Evolutionary conservation across 2,888 invertebrate genomes (phyloP).

Genomic region (Imbricaverruca yamaguchii): DNA sequence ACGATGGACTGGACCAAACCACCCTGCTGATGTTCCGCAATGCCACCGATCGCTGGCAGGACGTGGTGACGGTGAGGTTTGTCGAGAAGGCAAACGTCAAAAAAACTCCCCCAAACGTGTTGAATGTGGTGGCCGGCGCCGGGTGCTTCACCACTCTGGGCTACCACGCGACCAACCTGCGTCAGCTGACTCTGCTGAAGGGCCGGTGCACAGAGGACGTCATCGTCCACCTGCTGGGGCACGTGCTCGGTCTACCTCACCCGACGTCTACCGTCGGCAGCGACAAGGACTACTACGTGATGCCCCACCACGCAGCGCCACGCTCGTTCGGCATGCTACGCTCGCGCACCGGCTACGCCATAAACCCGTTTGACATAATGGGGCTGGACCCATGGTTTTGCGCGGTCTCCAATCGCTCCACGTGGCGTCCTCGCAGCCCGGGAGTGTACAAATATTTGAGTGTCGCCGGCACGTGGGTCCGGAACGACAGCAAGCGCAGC

Average conservation of each 20-base stretch:
- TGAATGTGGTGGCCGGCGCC: background rate
- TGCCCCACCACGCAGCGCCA: constrained; percentile 9
- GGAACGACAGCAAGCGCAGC: too few relatives aligned
- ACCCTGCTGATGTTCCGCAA: too few relatives aligned
- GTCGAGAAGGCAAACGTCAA: too few relatives aligned
- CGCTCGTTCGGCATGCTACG: background rate
- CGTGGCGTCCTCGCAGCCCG: background rate
- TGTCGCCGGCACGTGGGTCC: background rate
- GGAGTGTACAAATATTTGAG: background rate
- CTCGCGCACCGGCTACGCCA: background rate
- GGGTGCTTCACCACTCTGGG: constrained; percentile 7
- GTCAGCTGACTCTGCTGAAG: background rate
- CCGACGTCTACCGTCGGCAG: background rate
- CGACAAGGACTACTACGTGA: background rate
- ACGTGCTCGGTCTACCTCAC: constrained; percentile 9
- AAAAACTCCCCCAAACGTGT: too few relatives aligned
- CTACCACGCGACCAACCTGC: background rate
- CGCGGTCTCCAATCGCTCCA: background rate
- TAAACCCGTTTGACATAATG: constrained; percentile 1
- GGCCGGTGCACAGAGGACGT: background rate
- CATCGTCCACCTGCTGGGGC: constrained; percentile 1
- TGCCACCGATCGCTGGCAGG: too few relatives aligned
- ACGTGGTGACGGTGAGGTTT: too few relatives aligned
- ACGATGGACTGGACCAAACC: too few relatives aligned
- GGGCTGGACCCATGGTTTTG: constrained; percentile 6